Evolutionary conservation across 2,888 invertebrate genomes (phyloP), one percentile per base, ranked within the genome.

Genomic region (Tachina grossa): DNA sequence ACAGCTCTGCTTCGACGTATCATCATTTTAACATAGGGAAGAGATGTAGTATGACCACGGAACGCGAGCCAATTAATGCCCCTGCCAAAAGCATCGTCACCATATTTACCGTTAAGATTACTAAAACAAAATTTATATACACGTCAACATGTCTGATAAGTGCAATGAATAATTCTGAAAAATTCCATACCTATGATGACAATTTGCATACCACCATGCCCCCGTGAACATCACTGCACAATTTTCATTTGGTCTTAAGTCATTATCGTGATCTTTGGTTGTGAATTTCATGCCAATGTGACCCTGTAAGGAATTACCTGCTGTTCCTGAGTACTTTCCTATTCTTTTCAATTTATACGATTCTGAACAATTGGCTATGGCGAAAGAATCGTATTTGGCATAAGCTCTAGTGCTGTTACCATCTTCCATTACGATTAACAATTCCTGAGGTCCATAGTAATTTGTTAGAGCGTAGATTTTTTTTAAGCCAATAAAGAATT

Each of bases 201-300:
- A 82, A 6, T n/a, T 39, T 8, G 41, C 49, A 41, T 82, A 55
- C 81, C 81, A 82, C 81, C 81, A 82, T 0, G 75, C 81, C n/a
- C 81, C 82, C 1, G 68, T 76, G 57, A 16, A 82, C 0, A 9
- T 5, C 1, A 66, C 57, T 9, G 77, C 83, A 72, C 83, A 83
- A 39, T 71, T 83, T 2, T 2, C n/a, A 57, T 22, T 53, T 3
- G 57, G 4, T 11, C 53, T 3, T 6, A 16, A 13, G 19, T 83
- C 77, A 51, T 77, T 16, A 47, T 83, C 83, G 8, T 59, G 59
- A 59, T 83, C 83, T 19, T 51, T 71, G 6, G 66, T 66, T 1
- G 53, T 39, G 59, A 83, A 83, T 66, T 83, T 65, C 66, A 72
- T 77, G 9, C 66, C 63, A 13, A 82, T 14, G 31, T 76, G 69